Percentiles rank a stretch among this genome's conserved stretches.
These are phyloP conservation scores for Steinernema feltiae DNA, from an alignment of 1,140 invertebrate genomes.

Conservation along the genomic window DNA sequence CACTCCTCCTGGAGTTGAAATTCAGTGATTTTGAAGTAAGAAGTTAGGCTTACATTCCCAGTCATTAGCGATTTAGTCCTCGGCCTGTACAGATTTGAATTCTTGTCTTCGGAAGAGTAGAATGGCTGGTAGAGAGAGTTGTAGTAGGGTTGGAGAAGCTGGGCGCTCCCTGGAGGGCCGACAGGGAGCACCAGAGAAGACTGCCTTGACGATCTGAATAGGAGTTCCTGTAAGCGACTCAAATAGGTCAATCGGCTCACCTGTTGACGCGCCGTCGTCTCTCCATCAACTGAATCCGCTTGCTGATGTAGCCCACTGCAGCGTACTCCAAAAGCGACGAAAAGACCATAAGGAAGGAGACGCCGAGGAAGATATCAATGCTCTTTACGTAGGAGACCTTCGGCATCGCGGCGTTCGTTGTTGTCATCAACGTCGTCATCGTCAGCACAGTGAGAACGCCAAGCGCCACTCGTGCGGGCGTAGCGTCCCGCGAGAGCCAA, in stretches of 20 bases:
- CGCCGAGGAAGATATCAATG: constrained; percentile 78
- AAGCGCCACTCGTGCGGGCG: constrained; percentile 55
- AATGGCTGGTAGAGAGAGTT: background rate
- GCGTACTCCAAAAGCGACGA: constrained; percentile 45
- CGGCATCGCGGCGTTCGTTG: constrained; percentile 41
- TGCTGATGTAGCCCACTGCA: constrained; percentile 43
- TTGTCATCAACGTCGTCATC: constrained; percentile 52
- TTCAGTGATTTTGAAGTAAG: background rate
- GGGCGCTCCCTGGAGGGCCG: background rate
- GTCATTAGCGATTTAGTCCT: background rate
- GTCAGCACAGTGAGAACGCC: constrained; percentile 58
- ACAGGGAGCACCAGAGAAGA: background rate
- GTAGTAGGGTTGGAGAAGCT: constrained; percentile 1
- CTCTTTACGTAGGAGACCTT: constrained; percentile 97
- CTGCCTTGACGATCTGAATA: background rate
- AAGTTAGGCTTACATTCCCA: background rate
- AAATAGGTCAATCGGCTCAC: constrained; percentile 8
- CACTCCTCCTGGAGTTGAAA: background rate
- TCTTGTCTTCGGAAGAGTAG: background rate
- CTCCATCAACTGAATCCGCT: constrained; percentile 34
- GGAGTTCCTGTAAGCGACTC: background rate
- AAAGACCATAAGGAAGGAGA: constrained; percentile 47
- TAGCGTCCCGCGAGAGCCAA: constrained; percentile 47
- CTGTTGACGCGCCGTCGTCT: constrained; percentile 25
- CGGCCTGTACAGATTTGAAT: constrained; percentile 10